A percentile compares a stretch with the other conserved stretches of the same genome.
These are phyloP conservation scores for Callopanchax toddi DNA, from an alignment of 2,113 vertebrate species.

Conservation along the genomic window DNA sequence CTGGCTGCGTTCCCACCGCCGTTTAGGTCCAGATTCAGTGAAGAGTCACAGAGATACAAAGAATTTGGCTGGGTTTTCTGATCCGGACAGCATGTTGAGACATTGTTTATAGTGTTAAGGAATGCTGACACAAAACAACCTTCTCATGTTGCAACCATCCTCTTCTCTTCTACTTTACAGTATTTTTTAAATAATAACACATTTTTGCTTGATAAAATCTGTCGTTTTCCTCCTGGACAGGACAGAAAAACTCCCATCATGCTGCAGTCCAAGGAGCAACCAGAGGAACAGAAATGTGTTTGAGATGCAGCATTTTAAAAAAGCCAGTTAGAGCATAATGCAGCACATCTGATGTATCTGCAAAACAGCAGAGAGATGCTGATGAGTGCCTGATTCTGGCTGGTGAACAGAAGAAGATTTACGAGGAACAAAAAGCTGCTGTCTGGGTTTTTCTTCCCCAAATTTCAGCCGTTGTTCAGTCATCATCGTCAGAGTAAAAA, in stretches of 20 bases:
- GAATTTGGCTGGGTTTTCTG: slow-evolving; percentile 39
- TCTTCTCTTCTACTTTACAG: slow-evolving; percentile 2
- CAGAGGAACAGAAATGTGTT: slow-evolving; percentile 51
- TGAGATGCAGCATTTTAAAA: slow-evolving; percentile 22
- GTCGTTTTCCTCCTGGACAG: slow-evolving; percentile 1
- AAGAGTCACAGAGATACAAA: slow-evolving; percentile 52
- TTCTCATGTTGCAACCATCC: slow-evolving; percentile 23
- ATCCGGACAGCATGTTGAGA: slow-evolving; percentile 63
- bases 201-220: slow-evolving; percentile 18
- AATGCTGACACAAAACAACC: slow-evolving; percentile 46
- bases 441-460: slow-evolving; percentile 2
- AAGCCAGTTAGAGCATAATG: slow-evolving; percentile 44
- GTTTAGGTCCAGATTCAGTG: slow-evolving; percentile 52
- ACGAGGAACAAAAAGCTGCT: slow-evolving; percentile 25
- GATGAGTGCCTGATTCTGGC: slow-evolving; percentile 49
- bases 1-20: slow-evolving; percentile 54
- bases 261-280: slow-evolving; percentile 25
- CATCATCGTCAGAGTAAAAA: slow-evolving; percentile 26
- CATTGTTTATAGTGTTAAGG: slow-evolving; percentile 52
- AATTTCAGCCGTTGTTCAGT: background rate
- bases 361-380: slow-evolving; percentile 56
- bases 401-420: slow-evolving; percentile 22
- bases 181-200: slow-evolving; percentile 3
- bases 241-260: slow-evolving; percentile 33
- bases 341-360: slow-evolving; percentile 58